Conservation (phyloP, 2,797 vertebrate genomes). For the Garrulus glandarius region DNA sequence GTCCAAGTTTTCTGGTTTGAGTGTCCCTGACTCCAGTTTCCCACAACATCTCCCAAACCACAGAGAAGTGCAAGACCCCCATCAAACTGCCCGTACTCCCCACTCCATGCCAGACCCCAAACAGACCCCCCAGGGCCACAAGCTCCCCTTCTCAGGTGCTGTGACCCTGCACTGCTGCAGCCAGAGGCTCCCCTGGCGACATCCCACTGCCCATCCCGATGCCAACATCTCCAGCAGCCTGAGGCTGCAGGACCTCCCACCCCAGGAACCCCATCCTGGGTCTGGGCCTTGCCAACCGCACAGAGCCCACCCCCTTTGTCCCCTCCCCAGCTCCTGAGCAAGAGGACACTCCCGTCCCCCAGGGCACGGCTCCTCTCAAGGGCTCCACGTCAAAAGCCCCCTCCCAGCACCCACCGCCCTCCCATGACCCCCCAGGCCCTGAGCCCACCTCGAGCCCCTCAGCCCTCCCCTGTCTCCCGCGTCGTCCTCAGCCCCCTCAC, state of each 20-base stretch:
- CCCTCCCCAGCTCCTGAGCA: neutral
- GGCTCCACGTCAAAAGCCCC: neutral
- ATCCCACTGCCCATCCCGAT: rapidly evolving
- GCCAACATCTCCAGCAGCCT: neutral
- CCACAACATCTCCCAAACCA: neutral
- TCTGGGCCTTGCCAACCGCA: neutral
- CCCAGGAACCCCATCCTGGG: neutral
- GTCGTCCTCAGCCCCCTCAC: neutral
- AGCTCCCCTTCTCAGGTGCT: neutral
- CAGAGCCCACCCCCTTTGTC: no score
- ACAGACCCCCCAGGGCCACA: rapidly evolving
- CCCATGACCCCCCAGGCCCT: neutral
- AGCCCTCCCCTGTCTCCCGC: neutral
- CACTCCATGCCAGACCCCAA: neutral
- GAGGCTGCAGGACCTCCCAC: neutral
- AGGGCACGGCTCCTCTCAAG: neutral
- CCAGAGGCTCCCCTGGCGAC: neutral
- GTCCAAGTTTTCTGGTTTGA: neutral
- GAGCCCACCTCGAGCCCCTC: neutral
- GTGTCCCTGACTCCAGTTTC: neutral
- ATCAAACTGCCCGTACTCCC: rapidly evolving
- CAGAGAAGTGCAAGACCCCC: neutral
- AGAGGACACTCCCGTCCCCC: neutral
- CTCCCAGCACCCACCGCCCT: no score
- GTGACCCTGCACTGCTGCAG: neutral